A percentile compares a stretch with the other conserved stretches of the same genome.
phyloP scores from a whole-genome alignment of 2,888 invertebrate genomes.

The Ophion ventricosus region DNA sequence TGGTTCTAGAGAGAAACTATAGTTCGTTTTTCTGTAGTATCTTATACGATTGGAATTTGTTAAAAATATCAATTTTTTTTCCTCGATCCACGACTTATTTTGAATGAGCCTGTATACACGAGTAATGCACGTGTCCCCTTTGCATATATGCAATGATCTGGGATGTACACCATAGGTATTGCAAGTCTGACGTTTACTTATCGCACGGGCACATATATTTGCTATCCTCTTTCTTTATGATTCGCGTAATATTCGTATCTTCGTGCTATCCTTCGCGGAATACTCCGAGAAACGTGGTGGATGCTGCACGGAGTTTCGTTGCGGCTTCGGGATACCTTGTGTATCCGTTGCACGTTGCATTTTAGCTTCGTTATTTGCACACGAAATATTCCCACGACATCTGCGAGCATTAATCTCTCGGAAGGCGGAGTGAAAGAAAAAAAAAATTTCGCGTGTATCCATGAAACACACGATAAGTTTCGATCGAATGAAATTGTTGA shows the following conservation, averaged over 20 bases:
- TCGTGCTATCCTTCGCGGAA: slow-evolving; percentile 18
- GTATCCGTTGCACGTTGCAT: background rate
- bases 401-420: slow-evolving; percentile 5
- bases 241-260: slow-evolving; percentile 48
- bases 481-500: background rate
- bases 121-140: slow-evolving; percentile 9
- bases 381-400: slow-evolving; percentile 45
- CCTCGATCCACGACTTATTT: background rate
- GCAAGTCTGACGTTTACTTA: slow-evolving; percentile 27
- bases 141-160: slow-evolving; percentile 19
- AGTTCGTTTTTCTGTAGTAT: too few species aligned
- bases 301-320: slow-evolving; percentile 6
- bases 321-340: slow-evolving; percentile 12
- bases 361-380: slow-evolving; percentile 13
- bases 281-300: slow-evolving; percentile 17
- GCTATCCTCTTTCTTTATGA: slow-evolving; percentile 34
- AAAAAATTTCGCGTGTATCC: background rate
- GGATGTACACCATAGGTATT: slow-evolving; percentile 27
- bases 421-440: background rate
- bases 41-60: too few species aligned
- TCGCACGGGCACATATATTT: slow-evolving; percentile 32
- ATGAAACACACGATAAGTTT: background rate
- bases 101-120: slow-evolving; percentile 10
- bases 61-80: too few species aligned
- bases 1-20: too few species aligned